These are phyloP conservation scores for Pristionchus entomophagus DNA, from an alignment of 2,888 invertebrate species.

Conservation along the genomic window DNA sequence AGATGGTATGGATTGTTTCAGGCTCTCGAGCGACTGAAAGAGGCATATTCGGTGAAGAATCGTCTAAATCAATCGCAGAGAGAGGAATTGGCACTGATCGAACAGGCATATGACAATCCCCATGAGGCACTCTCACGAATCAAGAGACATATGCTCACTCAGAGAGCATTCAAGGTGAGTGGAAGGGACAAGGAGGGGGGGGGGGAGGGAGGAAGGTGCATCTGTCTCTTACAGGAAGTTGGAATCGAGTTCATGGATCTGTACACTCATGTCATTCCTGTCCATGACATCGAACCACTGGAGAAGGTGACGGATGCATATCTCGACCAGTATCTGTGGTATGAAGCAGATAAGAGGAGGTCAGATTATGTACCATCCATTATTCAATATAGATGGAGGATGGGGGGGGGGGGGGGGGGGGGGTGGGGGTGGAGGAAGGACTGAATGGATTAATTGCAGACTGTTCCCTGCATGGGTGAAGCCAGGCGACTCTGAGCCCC, in stretches of 20 bases:
- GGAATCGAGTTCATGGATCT: constrained; percentile 99
- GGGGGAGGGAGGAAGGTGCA: background rate
- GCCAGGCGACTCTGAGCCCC: constrained; percentile 98
- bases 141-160: constrained; percentile 97
- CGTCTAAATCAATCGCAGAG: constrained; percentile 97
- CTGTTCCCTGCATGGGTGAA: constrained; percentile 99
- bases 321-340: constrained; percentile 98
- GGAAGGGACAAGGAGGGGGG: background rate
- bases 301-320: constrained; percentile 99
- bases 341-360: constrained; percentile 93
- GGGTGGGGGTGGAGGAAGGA: background rate
- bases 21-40: constrained; percentile 86
- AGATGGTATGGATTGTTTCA: background rate
- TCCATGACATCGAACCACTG: constrained; percentile 98
- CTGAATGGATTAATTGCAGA: constrained; percentile 76
- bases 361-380: background rate
- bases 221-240: constrained; percentile 81
- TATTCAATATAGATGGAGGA: background rate
- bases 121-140: constrained; percentile 98
- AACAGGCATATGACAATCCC: constrained; percentile 99
- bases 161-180: constrained; percentile 81
- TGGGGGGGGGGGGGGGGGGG: too few species aligned
- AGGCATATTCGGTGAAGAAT: constrained; percentile 75
- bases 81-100: constrained; percentile 97
- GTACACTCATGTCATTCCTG: constrained; percentile 97